Evolutionary conservation across 2,113 vertebrate species (phyloP), one percentile per base, ranked within the genome.

Genomic region (Calidris pygmaea): DNA sequence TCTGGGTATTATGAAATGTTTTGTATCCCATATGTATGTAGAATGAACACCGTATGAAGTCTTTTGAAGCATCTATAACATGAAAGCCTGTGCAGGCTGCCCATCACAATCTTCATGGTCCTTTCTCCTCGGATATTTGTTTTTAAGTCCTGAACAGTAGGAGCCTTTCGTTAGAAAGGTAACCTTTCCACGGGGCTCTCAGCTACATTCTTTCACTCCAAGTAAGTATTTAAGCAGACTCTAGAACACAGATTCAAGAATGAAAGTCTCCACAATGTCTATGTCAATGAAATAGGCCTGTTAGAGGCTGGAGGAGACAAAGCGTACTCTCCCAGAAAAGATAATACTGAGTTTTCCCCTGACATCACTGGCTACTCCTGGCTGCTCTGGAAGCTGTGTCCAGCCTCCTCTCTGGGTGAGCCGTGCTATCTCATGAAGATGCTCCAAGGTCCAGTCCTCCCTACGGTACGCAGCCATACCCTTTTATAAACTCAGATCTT

Each of bases 21-120:
- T 29, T 86, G 30, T 55, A 34, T 20, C 17, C 39, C 17, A 45
- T 8, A 41, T 5, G 3, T 12, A 23, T 3, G 8, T 22, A n/a
- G 39, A 60, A 82, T 8, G 11, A 72, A 56, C 17, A 60, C 22
- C 0, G 0, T 23, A 30, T 0, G 2, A 85, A 81, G 45, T 9
- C 65, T 65, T 77, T 9, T 81, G 55, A 65, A 68, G 41, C 3
- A 72, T 10, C 72, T 59, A 22, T 34, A 67, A 58, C 26, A 24
- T 3, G 32, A 84, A 80, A 76, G 72, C 53, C 67, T 65, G 43
- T 0, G 0, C 10, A 7, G 32, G 24, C 47, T 74, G 68, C 30
- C 52, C 16, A 2, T 70, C 63, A 81, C 68, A 34, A 17, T 39
- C 82, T 26, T 0, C 6, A 35, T 50, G 52, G 47, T 62, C 48